Evolutionary conservation across 2,888 invertebrate species (phyloP).

Genomic region (Listrodromus nycthemerus): DNA sequence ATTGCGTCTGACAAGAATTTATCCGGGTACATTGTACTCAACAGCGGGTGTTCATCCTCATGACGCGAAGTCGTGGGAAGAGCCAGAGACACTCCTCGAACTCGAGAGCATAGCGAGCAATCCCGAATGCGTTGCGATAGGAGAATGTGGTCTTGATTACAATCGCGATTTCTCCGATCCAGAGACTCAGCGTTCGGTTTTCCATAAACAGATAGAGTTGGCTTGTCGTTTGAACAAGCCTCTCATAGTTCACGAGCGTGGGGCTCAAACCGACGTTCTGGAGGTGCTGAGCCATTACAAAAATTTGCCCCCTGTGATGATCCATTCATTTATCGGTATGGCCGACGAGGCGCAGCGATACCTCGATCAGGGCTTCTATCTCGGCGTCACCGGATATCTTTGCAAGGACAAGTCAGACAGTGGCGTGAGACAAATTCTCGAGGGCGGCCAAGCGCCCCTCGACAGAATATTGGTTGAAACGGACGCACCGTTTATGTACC

Average conservation of each 20-base stretch:
- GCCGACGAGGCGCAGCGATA: constrained; percentile 93
- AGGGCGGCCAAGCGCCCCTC: constrained; percentile 92
- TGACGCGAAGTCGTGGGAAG: constrained; percentile 95
- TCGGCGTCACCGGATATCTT: constrained; percentile 93
- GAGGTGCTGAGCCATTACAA: constrained; percentile 88
- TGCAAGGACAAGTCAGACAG: constrained; percentile 97
- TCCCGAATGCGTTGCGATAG: constrained; percentile 96
- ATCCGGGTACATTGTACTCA: constrained; percentile 95
- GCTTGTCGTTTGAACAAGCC: constrained; percentile 95
- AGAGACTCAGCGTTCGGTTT: constrained; percentile 93
- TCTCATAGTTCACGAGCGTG: constrained; percentile 95
- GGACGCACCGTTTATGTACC: constrained; percentile 98
- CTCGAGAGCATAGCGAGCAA: constrained; percentile 91
- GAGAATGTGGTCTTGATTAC: constrained; percentile 97
- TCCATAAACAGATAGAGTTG: constrained; percentile 94
- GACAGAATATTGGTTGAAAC: constrained; percentile 95
- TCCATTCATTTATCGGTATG: constrained; percentile 97
- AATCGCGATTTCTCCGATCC: constrained; percentile 97
- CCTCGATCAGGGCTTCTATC: constrained; percentile 93
- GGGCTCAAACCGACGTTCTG: constrained; percentile 94
- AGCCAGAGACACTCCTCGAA: constrained; percentile 86
- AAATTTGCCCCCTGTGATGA: constrained; percentile 92
- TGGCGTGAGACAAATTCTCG: constrained; percentile 93
- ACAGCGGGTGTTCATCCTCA: constrained; percentile 97
- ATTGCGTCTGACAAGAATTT: constrained; percentile 93